These are phyloP conservation scores for Agriopis marginaria DNA, from an alignment of 2,888 invertebrate genomes.

Conservation along the genomic window DNA sequence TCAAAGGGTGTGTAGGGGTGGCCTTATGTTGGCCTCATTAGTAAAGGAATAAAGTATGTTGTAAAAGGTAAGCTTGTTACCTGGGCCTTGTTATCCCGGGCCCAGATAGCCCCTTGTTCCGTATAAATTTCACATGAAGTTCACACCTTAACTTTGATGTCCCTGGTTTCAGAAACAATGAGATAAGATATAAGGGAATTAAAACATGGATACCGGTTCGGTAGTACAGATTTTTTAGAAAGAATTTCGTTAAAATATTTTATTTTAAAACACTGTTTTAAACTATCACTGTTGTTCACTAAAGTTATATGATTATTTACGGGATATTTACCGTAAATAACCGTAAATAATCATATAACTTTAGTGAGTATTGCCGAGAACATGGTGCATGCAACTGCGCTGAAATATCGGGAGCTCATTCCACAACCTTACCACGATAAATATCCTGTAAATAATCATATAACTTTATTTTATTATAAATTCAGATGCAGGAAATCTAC, in stretches of 20 bases:
- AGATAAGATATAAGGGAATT: slow-evolving; percentile 3
- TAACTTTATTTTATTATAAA: no score
- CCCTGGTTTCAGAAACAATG: slow-evolving; percentile 13
- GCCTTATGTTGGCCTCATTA: slow-evolving; percentile 22
- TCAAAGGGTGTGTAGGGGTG: slow-evolving; percentile 14
- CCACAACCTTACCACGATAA: no score
- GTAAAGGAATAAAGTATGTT: slow-evolving; percentile 28
- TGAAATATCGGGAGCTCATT: no score
- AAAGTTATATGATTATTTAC: no score
- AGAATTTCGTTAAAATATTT: background rate
- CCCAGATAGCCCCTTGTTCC: slow-evolving; percentile 26
- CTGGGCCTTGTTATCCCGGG: slow-evolving; percentile 41
- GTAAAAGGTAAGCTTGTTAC: slow-evolving; percentile 39
- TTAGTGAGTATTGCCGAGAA: no score
- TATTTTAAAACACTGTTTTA: no score
- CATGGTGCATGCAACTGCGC: no score
- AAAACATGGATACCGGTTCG: slow-evolving; percentile 4
- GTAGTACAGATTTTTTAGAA: background rate
- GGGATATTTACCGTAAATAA: no score
- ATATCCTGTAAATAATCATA: no score
- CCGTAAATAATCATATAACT: no score
- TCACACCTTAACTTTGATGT: slow-evolving; percentile 27
- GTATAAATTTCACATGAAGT: slow-evolving; percentile 34
- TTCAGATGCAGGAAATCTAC: no score
- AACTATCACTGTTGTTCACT: no score